Evolutionary conservation across 2,113 vertebrate species (phyloP).

Genomic region (Camelus bactrianus): DNA sequence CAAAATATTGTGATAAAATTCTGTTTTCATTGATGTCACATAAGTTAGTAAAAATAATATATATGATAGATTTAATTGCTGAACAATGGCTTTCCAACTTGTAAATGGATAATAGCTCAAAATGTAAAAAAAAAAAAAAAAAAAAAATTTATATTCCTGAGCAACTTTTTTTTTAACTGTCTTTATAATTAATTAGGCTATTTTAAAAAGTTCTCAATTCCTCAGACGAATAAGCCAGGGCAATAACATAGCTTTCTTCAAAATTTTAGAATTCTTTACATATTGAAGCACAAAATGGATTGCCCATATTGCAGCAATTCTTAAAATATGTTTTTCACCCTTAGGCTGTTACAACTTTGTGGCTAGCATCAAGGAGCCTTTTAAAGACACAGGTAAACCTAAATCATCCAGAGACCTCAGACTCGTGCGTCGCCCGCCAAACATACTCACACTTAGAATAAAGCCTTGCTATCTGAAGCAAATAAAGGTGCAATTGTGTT

Average conservation of each 20-base stretch:
- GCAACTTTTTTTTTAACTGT: background rate
- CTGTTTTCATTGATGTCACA: background rate
- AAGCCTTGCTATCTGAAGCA: background rate
- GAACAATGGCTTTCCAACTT: background rate
- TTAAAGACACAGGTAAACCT: background rate
- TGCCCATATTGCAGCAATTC: background rate
- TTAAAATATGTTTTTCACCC: background rate
- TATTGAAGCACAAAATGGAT: background rate
- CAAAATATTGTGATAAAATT: background rate
- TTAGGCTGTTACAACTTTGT: background rate
- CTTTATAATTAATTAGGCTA: background rate
- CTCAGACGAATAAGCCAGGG: background rate
- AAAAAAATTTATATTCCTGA: background rate
- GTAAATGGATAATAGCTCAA: constrained; percentile 1
- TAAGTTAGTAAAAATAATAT: background rate
- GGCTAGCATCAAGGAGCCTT: background rate
- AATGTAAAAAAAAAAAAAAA: background rate
- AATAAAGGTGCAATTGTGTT: background rate
- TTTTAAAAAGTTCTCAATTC: background rate
- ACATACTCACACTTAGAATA: background rate
- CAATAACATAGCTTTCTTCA: background rate
- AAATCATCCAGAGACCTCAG: background rate
- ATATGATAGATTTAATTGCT: background rate
- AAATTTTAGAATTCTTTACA: background rate
- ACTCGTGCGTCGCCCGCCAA: background rate